Evolutionary conservation across 2,888 invertebrate genomes (phyloP).

Genomic region (Polydrusus cervinus): DNA sequence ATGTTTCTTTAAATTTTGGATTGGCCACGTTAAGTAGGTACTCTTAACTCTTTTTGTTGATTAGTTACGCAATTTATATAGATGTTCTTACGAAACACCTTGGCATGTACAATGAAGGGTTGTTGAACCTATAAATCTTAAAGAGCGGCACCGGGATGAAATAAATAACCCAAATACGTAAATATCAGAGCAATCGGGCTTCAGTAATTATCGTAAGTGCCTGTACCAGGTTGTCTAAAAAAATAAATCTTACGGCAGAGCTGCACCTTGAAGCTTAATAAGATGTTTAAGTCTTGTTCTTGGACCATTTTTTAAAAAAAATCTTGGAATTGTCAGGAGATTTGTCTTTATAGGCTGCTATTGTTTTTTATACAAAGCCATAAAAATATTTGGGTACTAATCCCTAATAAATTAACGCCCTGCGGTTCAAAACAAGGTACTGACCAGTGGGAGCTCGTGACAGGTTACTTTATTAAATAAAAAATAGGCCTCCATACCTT

Average conservation of each 20-base stretch:
- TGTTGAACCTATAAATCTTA: slow-evolving; percentile 51
- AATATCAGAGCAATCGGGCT: slow-evolving; percentile 35
- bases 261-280: slow-evolving; percentile 20
- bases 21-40: neutral
- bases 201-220: slow-evolving; percentile 27
- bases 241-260: slow-evolving; percentile 19
- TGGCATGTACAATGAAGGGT: slow-evolving; percentile 35
- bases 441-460: too few species aligned
- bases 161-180: slow-evolving; percentile 50
- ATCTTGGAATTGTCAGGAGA: neutral
- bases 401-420: slow-evolving; percentile 44
- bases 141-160: slow-evolving; percentile 40
- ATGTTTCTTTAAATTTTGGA: too few species aligned
- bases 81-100: slow-evolving; percentile 36
- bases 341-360: neutral
- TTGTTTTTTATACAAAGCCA: slow-evolving; percentile 6
- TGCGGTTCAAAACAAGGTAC: slow-evolving; percentile 28
- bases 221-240: slow-evolving; percentile 1
- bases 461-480: too few species aligned
- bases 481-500: too few species aligned
- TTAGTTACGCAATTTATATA: slow-evolving; percentile 51
- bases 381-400: slow-evolving; percentile 22
- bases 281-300: slow-evolving; percentile 1
- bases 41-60: slow-evolving; percentile 46
- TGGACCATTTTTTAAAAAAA: neutral